Base-by-base conservation (phyloP, 2,888 invertebrate genomes). In the Cheilosia grossa region DNA sequence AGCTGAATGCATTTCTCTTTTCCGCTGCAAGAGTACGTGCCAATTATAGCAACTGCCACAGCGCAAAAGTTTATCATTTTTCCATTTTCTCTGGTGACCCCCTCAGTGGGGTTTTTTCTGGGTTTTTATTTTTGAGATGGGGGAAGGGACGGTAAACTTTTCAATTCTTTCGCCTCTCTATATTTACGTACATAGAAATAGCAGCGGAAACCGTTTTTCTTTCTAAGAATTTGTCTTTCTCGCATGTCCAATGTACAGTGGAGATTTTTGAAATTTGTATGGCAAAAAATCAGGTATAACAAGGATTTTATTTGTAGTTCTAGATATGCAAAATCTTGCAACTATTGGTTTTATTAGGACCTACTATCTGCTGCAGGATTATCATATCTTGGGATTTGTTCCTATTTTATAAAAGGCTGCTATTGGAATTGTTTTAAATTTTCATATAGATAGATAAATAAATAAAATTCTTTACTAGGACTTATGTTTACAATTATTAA, bases 41-140 rank as follows among this genome's bases (percentile, higher is more conserved):
- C 85, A 85, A 85, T 85, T 85, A 85, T 51, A 67, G 81, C 63
- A 81, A 81, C 81, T 81, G 85, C 81, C 81, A 81, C 27, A 77
- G 72, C 75, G 72, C 72, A 81, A 85, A 85, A 85, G 75, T 85
- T 85, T 85, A 85, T 85, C 85, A 85, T 85, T 85, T 85, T 85
- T 72, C 85, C 81, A 85, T 85, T 85, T 85, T 75, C 72, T 77
- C n/a, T 56, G 49, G 70, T 85, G 85, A 81, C 37, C 37, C 37
- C 30, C 30, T 77, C 72, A 81, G 72, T 85, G 81, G 66, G 58
- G 75, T 85, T 70, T 73, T 67, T 27, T 37, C 40, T 1, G 30
- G 30, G 53, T 53, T 70, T 73, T 79, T 19, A 4, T 27, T 27
- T 27, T 27, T 27, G 40, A 42, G 49, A 79, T 49, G 21, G 61